These are phyloP conservation scores for Dicyrtomina minuta DNA, from an alignment of 2,888 invertebrate genomes.

Conservation along the genomic window DNA sequence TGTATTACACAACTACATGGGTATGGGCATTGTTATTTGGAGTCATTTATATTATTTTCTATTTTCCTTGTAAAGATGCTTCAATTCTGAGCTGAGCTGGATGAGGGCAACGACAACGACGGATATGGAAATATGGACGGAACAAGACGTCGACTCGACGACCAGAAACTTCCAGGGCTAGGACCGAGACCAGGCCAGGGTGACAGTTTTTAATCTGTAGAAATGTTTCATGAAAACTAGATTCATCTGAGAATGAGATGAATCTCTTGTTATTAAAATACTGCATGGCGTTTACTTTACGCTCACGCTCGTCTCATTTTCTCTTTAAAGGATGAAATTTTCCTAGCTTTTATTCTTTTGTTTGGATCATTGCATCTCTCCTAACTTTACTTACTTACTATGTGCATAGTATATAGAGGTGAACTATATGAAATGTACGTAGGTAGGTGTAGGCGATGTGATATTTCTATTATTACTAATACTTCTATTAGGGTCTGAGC, in stretches of 20 bases:
- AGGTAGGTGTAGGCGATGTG: no score
- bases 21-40: not conserved
- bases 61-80: no score
- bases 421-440: no score
- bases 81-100: not conserved
- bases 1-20: no score
- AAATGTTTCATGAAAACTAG: constrained; percentile 32
- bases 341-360: not conserved
- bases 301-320: constrained; percentile 19
- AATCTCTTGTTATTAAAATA: constrained; percentile 24
- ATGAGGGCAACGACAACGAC: no score
- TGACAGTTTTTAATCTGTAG: constrained; percentile 37
- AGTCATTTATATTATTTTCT: not conserved
- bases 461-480: no score
- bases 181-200: constrained; percentile 1
- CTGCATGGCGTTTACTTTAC: constrained; percentile 13
- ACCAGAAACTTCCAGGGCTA: no score
- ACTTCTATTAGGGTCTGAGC: no score
- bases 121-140: no score
- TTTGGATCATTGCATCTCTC: not conserved
- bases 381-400: not conserved
- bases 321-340: constrained; percentile 26
- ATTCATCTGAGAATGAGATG: constrained; percentile 32
- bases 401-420: not conserved
- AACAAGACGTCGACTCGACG: no score